Evolutionary conservation across 2,113 vertebrate species (phyloP), one percentile per base, ranked within the genome.

Genomic region (Chrysemys picta): DNA sequence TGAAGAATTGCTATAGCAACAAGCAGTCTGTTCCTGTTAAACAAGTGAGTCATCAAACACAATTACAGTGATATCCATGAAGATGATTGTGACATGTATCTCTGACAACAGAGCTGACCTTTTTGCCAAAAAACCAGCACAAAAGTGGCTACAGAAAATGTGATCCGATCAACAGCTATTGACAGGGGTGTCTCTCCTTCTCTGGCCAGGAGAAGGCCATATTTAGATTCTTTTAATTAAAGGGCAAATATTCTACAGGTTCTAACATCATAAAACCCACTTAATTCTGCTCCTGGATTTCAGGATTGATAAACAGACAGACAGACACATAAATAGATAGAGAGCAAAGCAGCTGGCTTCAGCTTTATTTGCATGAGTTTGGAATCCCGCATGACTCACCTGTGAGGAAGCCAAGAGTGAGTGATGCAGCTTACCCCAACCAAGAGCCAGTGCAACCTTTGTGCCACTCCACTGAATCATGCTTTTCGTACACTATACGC

Each of bases 1-100:
- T n/a, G 53, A 86, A 54, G 84, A 86, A 76, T 97, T 91, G 90
- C 97, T 95, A 96, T 95, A 89, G 97, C 97, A 97, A 97, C 96
- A 93, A 80, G 85, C 95, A 95, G 94, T 92, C 93, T 96, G 94
- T 95, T 95, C 96, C 93, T 59, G 8, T 91, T 91, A 27, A 91
- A 91, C 90, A 91, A 95, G 87, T 95, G 96, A 96, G 91, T 97
- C 97, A 96, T 84, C 93, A 59, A 49, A 86, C 96, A 53, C 24
- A 2, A 80, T 76, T 45, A 1, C 93, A 35, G 80, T 8, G 87
- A 0, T n/a, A 29, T 1, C 87, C 4, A 90, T 80, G 81, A 57
- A 52, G 52, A 1, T 0, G 89, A 27, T 76, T 54, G 90, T 86
- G 95, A 88, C 95, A 94, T 69, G 72, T 0, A 56, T 93, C 81